Evolutionary conservation across 2,888 invertebrate species (phyloP).

Genomic region (Diabrotica balteata): DNA sequence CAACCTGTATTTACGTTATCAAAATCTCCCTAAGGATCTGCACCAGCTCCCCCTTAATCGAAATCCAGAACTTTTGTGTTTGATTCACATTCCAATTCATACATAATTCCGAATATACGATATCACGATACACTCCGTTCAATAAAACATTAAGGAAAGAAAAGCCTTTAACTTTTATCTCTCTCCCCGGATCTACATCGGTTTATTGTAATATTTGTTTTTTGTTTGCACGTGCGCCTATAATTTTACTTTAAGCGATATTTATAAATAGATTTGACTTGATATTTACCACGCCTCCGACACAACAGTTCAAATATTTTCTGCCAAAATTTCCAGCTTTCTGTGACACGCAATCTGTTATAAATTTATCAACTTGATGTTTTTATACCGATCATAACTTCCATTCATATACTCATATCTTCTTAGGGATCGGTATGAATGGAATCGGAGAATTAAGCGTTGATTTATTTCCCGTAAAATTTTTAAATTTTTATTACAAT

Average conservation of each 20-base stretch:
- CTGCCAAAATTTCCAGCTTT: not conserved
- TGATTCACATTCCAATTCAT: slow-evolving; percentile 9
- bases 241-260: slow-evolving; percentile 20
- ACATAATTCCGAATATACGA: slow-evolving; percentile 13
- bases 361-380: not conserved
- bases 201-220: slow-evolving; percentile 22
- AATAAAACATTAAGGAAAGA: slow-evolving; percentile 23
- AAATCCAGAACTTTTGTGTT: slow-evolving; percentile 2
- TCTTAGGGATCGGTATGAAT: no score
- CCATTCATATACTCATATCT: no score
- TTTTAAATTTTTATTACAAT: no score
- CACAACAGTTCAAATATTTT: slow-evolving; percentile 3
- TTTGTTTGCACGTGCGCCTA: slow-evolving; percentile 7
- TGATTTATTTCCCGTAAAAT: no score
- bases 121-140: slow-evolving; percentile 19
- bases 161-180: not conserved
- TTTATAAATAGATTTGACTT: slow-evolving; percentile 25
- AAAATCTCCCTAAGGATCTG: not conserved
- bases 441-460: no score
- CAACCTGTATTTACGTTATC: not conserved
- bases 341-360: slow-evolving; percentile 14
- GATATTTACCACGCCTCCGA: slow-evolving; percentile 11
- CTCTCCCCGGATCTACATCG: not conserved
- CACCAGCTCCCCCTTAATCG: slow-evolving; percentile 1
- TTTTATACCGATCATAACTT: no score